Evolutionary conservation across 2,888 invertebrate species (phyloP), one percentile per base, ranked within the genome.

Genomic region (Lissocephala sabroskyi): DNA sequence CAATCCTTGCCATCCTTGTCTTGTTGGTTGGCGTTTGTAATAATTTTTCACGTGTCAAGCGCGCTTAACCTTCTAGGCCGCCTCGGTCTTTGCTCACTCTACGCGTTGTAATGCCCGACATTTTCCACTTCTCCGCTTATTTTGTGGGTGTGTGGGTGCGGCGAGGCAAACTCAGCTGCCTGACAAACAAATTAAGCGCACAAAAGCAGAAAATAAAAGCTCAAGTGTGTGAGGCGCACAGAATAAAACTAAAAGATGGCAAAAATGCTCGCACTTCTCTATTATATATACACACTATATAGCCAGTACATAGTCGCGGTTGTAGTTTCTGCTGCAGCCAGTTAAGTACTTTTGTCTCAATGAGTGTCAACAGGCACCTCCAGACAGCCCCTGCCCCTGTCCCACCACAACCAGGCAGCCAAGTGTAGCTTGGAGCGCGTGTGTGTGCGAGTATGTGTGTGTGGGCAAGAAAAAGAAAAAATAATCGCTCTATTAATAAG

Each of bases 331-430:
- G 48, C 75, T 71, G 70, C 71, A 59, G 65, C 29, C 65, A 58
- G 78, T 75, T 73, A 73, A 73, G 71, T 65, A 73, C 71, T 73
- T 77, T 73, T 75, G 78, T 73, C 71, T 73, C 78, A 74, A 73
- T 77, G 71, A 73, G 75, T 70, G 68, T 77, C 71, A 71, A 77
- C 75, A 70, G 70, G 75, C 58, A 50, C 55, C 37, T 52, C 56
- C 37, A 40, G 49, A 56, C 54, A 51, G 49, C 51, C 58, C 54
- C 49, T 55, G 48, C 45, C 54, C 33, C 33, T 23, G 13, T 33
- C 35, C 10, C 17, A 5, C 23, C 23, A 42, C 30, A 41, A 45
- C n/a, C n/a, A n/a, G n/a, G n/a, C n/a, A n/a, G 37, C 41, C 37
- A 32, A 45, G 50, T 53, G 52, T 48, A 40, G 39, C 40, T 19